Base-by-base conservation (phyloP, 2,888 invertebrate genomes). In the Monoplex corrugatus region DNA sequence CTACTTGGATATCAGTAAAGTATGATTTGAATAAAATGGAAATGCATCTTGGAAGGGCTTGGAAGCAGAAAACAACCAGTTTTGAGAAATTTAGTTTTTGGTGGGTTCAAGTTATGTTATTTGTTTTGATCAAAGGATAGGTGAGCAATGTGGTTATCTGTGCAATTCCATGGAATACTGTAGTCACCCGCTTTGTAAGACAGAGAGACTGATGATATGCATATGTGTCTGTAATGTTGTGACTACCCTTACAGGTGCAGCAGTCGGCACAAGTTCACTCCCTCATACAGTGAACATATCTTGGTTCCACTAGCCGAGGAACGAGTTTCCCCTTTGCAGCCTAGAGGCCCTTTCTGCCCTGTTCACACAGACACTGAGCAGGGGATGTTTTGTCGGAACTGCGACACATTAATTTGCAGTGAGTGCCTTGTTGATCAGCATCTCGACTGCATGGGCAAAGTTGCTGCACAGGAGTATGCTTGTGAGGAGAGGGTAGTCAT, bases 331-430 rank as follows among this genome's bases (percentile, higher is more conserved):
- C 32, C 68, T 6, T 40, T 19, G 16, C 2, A 32, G 86, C 32
- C 63, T 8, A n/a, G 38, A 10, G 2, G 32, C 19, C 86, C 38
- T 10, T 23, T 5, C 40, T 87, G 87, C 57, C 38, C 78, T 6
- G 13, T 10, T 13, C 87, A 87, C 40, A n/a, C 40, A 1, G 80
- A 23, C 40, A 16, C 16, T 28, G 78, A 57, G 40, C 50, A 38
- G 80, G 32, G 19, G 13, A 0, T 80, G 80, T 87, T 50, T 80
- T 87, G 87, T 80, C 80, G 50, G 57, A 80, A 87, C 80, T 87
- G 87, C 23, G 87, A 87, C n/a, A 32, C n/a, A 1, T n/a, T 57
- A 16, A 45, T 35, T n/a, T 87, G 87, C 57, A 35, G 40, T 10
- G 45, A 28, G 50, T 87, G 87, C 38, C 50, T 75, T 13, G 57